phyloP scores from a whole-genome alignment of 2,888 invertebrate species.

The Synanthedon formicaeformis region DNA sequence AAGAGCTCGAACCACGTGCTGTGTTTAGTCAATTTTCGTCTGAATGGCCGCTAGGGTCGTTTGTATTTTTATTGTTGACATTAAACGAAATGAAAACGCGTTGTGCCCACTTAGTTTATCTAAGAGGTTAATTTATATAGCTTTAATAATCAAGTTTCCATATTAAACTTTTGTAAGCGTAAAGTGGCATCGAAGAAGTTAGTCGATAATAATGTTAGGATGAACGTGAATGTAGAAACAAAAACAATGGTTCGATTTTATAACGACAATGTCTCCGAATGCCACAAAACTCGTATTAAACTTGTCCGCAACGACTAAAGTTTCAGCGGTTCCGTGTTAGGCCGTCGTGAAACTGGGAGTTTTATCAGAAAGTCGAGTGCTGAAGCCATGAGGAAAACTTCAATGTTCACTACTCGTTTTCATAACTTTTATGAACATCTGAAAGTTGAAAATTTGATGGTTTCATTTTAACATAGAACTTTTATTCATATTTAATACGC shows the following conservation, averaged over 20 bases:
- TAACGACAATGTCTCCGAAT: constrained; percentile 37
- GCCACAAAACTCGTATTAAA: constrained; percentile 47
- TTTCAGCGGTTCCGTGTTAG: constrained; percentile 32
- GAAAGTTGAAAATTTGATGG: constrained; percentile 9
- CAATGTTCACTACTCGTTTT: constrained; percentile 32
- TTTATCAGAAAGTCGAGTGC: constrained; percentile 33
- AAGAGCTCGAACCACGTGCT: constrained; percentile 50
- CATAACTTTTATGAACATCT: constrained; percentile 32
- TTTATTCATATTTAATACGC: no score
- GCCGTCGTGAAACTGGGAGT: constrained; percentile 23
- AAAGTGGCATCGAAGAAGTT: no score
- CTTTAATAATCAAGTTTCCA: constrained; percentile 35
- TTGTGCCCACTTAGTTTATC: no score
- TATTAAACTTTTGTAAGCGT: constrained; percentile 15
- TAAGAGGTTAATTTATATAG: constrained; percentile 8
- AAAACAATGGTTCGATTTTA: constrained; percentile 36
- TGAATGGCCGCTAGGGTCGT: constrained; percentile 36
- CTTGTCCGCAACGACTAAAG: constrained; percentile 37
- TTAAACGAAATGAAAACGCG: constrained; percentile 29
- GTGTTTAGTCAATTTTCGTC: constrained; percentile 51
- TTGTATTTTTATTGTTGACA: constrained; percentile 51
- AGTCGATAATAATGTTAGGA: not conserved
- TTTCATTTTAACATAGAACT: not conserved
- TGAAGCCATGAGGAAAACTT: constrained; percentile 24
- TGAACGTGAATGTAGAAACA: constrained; percentile 14